Evolutionary conservation across 2,113 vertebrate genomes (phyloP).

Genomic region (Porphyrio hochstetteri): DNA sequence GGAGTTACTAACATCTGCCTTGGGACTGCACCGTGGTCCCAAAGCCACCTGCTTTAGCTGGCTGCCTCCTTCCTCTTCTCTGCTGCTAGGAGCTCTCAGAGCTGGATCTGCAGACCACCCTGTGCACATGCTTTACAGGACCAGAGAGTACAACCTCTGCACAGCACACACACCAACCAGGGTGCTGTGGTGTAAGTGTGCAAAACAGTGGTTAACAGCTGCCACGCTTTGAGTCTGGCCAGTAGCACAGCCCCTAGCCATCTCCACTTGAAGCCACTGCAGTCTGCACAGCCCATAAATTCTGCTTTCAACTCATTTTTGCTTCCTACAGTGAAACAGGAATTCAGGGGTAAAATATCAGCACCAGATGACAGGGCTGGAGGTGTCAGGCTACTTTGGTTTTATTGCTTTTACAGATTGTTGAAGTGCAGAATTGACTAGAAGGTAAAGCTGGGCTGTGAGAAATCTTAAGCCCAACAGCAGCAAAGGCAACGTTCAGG

Average conservation of each 20-base stretch:
- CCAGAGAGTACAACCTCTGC: neutral
- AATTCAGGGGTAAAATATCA: neutral
- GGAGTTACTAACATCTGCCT: neutral
- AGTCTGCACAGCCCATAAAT: neutral
- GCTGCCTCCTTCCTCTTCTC: neutral
- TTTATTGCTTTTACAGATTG: neutral
- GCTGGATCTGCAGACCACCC: neutral
- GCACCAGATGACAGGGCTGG: neutral
- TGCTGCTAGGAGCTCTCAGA: neutral
- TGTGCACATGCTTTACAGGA: neutral
- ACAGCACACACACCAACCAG: neutral
- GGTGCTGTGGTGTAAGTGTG: accelerated
- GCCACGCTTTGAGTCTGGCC: neutral
- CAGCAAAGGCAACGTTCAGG: neutral
- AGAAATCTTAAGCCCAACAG: neutral
- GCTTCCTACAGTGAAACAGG: neutral
- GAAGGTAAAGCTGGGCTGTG: neutral
- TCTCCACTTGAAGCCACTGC: neutral
- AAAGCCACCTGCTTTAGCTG: neutral
- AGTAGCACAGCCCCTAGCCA: neutral
- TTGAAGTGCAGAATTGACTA: neutral
- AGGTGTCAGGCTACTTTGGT: neutral
- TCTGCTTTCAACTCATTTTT: neutral
- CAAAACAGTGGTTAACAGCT: neutral
- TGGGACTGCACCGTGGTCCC: neutral